Conservation (phyloP, 2,797 vertebrate species). For the Carapus acus region DNA sequence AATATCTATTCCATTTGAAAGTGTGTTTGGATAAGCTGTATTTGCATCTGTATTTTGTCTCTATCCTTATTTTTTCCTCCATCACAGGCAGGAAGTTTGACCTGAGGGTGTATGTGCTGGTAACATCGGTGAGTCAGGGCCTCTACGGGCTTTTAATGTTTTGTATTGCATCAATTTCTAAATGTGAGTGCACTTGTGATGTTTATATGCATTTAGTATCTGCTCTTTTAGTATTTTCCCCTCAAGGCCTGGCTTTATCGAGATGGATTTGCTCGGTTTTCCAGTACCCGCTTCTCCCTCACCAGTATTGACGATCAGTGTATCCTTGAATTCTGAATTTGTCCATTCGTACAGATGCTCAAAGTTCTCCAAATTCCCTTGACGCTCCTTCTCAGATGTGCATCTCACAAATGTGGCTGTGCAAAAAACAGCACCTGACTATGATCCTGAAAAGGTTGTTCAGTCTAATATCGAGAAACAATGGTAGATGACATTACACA, state of each 20-base stretch:
- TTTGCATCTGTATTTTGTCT: not conserved
- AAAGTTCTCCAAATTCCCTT: slow-evolving; percentile 49
- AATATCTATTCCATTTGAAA: too few species aligned
- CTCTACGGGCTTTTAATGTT: not conserved
- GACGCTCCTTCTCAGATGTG: slow-evolving; percentile 71
- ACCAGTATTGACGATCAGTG: slow-evolving; percentile 82
- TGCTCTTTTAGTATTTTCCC: slow-evolving; percentile 73
- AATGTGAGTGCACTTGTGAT: not conserved
- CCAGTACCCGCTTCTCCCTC: slow-evolving; percentile 79
- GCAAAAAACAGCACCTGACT: slow-evolving; percentile 82
- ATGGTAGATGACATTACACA: too few species aligned
- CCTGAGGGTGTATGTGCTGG: slow-evolving; percentile 82
- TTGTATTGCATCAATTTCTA: not conserved
- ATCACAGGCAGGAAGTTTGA: slow-evolving; percentile 83
- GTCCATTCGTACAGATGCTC: not conserved
- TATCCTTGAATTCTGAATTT: slow-evolving; percentile 63
- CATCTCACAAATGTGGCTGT: slow-evolving; percentile 84
- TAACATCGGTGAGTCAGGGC: slow-evolving; percentile 75
- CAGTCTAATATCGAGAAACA: not conserved
- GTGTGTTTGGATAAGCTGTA: too few species aligned
- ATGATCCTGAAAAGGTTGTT: slow-evolving; percentile 79
- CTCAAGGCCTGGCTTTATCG: slow-evolving; percentile 83
- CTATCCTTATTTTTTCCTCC: slow-evolving; percentile 12
- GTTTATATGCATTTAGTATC: not conserved
- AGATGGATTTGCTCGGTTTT: slow-evolving; percentile 83